These are phyloP conservation scores for Kryptolebias ocellatus DNA, from an alignment of 2,797 vertebrate species.

Conservation along the genomic window DNA sequence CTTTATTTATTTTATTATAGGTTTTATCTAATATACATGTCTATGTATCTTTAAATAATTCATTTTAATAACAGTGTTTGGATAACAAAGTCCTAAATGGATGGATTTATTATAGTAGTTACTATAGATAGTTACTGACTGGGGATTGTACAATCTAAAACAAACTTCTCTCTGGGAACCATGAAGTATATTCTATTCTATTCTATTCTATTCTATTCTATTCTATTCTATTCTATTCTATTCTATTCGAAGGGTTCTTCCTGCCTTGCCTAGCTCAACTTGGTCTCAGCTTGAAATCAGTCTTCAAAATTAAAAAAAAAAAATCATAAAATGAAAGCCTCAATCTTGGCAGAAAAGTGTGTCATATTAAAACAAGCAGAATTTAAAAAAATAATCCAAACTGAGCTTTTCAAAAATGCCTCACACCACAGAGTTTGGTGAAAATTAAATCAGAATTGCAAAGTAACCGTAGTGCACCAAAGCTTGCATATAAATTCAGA, in stretches of 20 bases:
- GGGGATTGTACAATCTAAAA: too few species aligned
- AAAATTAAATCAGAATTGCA: constrained; percentile 7
- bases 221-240: too few species aligned
- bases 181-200: too few species aligned
- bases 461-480: neutral
- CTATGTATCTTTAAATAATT: too few species aligned
- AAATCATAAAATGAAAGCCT: neutral
- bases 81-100: too few species aligned
- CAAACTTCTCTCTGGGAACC: too few species aligned
- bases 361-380: neutral
- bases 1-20: too few species aligned
- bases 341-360: neutral
- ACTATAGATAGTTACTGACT: too few species aligned
- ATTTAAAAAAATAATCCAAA: neutral
- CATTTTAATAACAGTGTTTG: too few species aligned
- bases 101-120: too few species aligned
- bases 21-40: too few species aligned
- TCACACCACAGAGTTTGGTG: constrained; percentile 2
- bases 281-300: constrained; percentile 14
- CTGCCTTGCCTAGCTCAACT: constrained; percentile 8
- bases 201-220: too few species aligned
- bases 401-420: neutral
- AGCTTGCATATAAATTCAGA: constrained; percentile 1
- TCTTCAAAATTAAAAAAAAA: neutral
- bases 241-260: neutral